Conservation (phyloP, 2,113 vertebrate genomes). For the Noctilio leporinus region DNA sequence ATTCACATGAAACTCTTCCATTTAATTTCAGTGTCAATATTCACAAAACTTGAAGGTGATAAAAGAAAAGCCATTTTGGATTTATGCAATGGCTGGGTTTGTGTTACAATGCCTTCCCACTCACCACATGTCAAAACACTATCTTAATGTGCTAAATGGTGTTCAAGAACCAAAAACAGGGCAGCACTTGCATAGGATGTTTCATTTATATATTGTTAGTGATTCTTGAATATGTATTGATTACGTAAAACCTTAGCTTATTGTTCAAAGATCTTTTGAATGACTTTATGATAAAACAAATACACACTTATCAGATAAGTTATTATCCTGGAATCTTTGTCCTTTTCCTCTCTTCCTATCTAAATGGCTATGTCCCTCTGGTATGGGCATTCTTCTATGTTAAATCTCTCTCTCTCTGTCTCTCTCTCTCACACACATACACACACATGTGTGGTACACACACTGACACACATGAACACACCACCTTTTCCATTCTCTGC, state of each 20-base stretch:
- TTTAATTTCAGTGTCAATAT: background rate
- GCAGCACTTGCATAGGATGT: background rate
- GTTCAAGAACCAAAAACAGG: background rate
- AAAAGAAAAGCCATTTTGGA: background rate
- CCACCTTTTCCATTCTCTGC: background rate
- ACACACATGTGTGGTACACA: too few species aligned
- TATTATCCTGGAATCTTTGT: background rate
- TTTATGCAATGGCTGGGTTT: background rate
- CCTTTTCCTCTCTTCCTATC: background rate
- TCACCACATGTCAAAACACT: background rate
- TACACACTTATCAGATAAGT: background rate
- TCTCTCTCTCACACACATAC: background rate
- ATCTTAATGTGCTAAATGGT: background rate
- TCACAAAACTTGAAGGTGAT: background rate
- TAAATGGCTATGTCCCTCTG: background rate
- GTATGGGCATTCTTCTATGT: background rate
- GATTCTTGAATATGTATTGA: background rate
- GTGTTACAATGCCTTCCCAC: background rate
- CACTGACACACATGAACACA: background rate
- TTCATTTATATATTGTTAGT: background rate
- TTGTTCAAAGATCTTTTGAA: background rate
- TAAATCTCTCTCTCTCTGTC: background rate
- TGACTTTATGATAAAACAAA: background rate
- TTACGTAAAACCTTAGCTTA: background rate
- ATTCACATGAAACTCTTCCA: background rate